These are phyloP conservation scores for Chiridota heheva DNA, from an alignment of 35 echinoderm and acorn worm species.

Conservation along the genomic window DNA sequence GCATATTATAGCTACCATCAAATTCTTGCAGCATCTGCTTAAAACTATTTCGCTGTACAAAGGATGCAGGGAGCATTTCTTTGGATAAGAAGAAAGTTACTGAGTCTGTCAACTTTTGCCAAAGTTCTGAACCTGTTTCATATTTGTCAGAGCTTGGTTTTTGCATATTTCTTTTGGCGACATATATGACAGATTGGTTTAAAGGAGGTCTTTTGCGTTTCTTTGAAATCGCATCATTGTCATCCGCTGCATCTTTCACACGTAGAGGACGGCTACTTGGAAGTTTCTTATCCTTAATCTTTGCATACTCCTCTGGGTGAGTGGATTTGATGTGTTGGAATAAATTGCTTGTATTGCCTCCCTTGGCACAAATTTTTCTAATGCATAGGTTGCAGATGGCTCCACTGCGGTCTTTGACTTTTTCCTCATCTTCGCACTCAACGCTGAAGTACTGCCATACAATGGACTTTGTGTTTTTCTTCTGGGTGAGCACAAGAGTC, in stretches of 20 bases:
- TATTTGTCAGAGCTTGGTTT: too few species aligned
- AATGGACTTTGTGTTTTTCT: constrained; percentile 40
- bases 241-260: constrained; percentile 18
- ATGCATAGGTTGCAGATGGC: constrained; percentile 36
- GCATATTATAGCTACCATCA: constrained; percentile 1
- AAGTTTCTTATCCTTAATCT: constrained; percentile 23
- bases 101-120: constrained; percentile 30
- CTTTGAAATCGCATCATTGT: too few species aligned
- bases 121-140: too few species aligned
- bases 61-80: constrained; percentile 1
- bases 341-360: constrained; percentile 42
- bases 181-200: too few species aligned
- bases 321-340: constrained; percentile 11
- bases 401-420: background rate
- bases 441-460: constrained; percentile 48
- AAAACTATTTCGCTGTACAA: background rate
- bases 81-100: constrained; percentile 18
- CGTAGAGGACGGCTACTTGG: constrained; percentile 1
- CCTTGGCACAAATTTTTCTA: constrained; percentile 34
- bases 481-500: constrained; percentile 5
- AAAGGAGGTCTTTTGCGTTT: too few species aligned
- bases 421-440: constrained; percentile 27
- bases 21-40: background rate
- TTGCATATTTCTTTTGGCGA: too few species aligned
- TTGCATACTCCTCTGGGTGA: constrained; percentile 32